Percentiles rank a stretch among this genome's conserved stretches.
Conservation (phyloP, 2,797 vertebrate genomes). For the Nannoperca obscura region DNA sequence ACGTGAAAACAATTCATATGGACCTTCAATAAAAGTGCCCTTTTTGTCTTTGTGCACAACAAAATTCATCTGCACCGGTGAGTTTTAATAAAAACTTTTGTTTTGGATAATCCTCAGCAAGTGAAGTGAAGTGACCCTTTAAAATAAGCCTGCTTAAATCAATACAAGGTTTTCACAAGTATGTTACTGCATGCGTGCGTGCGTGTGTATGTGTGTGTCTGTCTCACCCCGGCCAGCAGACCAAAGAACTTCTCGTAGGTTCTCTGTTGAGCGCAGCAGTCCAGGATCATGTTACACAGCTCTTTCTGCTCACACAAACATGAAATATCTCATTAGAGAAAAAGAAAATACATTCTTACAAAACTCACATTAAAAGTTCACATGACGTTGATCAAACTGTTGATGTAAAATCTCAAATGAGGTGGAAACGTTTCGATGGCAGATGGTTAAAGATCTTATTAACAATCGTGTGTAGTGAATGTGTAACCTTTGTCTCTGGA, state of each 20-base stretch:
- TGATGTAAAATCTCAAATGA: neutral
- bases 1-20: no score
- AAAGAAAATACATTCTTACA: neutral
- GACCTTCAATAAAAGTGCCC: no score
- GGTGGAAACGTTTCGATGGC: neutral
- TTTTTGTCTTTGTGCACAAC: no score
- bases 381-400: no score
- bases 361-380: neutral
- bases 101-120: no score
- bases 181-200: constrained; percentile 6
- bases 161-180: neutral
- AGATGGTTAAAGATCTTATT: no score
- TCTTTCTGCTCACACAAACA: constrained; percentile 90
- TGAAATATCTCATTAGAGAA: neutral
- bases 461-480: no score
- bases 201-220: constrained; percentile 12
- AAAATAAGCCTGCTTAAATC: neutral
- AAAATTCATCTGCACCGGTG: no score
- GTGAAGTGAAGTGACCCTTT: neutral
- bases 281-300: constrained; percentile 99
- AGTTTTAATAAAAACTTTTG: no score
- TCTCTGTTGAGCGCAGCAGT: constrained; percentile 98
- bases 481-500: no score
- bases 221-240: constrained; percentile 95
- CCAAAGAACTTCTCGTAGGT: constrained; percentile 99